Evolutionary conservation across 2,797 vertebrate species (phyloP).

Genomic region (Monodelphis domestica): DNA sequence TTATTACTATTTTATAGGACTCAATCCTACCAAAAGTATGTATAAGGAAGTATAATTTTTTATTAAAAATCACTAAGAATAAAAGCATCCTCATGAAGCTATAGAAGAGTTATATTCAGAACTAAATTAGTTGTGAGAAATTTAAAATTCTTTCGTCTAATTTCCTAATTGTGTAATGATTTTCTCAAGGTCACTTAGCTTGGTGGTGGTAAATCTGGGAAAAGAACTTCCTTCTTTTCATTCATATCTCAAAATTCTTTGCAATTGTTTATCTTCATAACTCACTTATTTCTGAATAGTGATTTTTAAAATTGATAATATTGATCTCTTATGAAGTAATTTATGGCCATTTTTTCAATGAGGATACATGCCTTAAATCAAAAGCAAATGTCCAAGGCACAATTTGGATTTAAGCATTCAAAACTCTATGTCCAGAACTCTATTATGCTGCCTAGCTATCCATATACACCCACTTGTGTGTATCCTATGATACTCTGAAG

Average conservation of each 20-base stretch:
- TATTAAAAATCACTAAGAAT: neutral
- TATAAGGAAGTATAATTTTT: neutral
- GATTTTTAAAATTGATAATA: neutral
- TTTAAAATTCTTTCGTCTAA: neutral
- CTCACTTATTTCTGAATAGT: neutral
- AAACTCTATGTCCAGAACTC: too few species aligned
- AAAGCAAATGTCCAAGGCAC: too few species aligned
- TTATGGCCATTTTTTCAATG: too few species aligned
- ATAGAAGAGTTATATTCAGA: neutral
- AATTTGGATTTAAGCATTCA: too few species aligned
- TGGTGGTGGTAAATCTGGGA: neutral
- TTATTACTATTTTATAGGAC: neutral
- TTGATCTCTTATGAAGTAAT: neutral
- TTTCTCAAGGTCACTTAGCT: neutral
- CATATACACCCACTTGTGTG: too few species aligned
- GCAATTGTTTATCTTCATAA: neutral
- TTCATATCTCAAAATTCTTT: neutral
- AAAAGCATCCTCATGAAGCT: neutral
- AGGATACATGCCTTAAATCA: too few species aligned
- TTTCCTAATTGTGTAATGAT: neutral
- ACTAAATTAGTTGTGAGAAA: neutral
- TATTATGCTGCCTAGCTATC: too few species aligned
- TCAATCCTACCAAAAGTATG: accelerated
- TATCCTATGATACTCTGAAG: too few species aligned
- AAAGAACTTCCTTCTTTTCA: neutral